These are phyloP conservation scores for Apodemia mormo DNA, from an alignment of 2,888 invertebrate genomes.

Conservation along the genomic window DNA sequence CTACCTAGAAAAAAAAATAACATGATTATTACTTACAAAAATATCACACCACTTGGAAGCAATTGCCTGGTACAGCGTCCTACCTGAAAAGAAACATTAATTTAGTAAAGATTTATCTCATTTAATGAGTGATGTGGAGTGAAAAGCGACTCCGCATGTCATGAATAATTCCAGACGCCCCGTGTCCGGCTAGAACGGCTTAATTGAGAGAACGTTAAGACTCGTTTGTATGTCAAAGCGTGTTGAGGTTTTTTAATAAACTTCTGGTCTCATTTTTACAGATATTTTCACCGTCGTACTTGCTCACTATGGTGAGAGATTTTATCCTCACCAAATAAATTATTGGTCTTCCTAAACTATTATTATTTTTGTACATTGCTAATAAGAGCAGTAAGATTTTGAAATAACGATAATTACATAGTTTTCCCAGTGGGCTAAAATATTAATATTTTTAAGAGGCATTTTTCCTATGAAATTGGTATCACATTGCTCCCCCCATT, in stretches of 20 bases:
- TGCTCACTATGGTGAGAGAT: too few species aligned
- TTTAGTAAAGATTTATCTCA: conserved; percentile 43
- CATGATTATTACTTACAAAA: conserved; percentile 25
- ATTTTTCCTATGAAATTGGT: too few species aligned
- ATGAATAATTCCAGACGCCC: conserved; percentile 62
- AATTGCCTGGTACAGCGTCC: conserved; percentile 26
- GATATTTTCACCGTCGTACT: too few species aligned
- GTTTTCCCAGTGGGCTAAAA: too few species aligned
- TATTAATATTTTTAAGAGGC: too few species aligned
- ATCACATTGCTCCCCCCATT: too few species aligned
- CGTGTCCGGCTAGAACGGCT: conserved; percentile 50
- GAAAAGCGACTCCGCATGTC: conserved; percentile 50
- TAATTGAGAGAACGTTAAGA: conserved; percentile 73
- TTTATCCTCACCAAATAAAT: too few species aligned
- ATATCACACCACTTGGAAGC: conserved; percentile 28
- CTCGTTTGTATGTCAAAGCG: conserved; percentile 53
- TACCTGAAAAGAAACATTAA: conserved; percentile 44
- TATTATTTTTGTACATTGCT: too few species aligned
- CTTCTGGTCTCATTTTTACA: conserved; percentile 10
- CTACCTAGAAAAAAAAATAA: too few species aligned
- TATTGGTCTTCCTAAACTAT: too few species aligned
- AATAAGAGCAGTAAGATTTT: too few species aligned
- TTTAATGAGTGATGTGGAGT: conserved; percentile 52
- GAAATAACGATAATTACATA: too few species aligned
- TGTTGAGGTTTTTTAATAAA: conserved; percentile 57